Base-by-base conservation (phyloP, 2,888 invertebrate genomes). In the Pseudolycoriella hygida region DNA sequence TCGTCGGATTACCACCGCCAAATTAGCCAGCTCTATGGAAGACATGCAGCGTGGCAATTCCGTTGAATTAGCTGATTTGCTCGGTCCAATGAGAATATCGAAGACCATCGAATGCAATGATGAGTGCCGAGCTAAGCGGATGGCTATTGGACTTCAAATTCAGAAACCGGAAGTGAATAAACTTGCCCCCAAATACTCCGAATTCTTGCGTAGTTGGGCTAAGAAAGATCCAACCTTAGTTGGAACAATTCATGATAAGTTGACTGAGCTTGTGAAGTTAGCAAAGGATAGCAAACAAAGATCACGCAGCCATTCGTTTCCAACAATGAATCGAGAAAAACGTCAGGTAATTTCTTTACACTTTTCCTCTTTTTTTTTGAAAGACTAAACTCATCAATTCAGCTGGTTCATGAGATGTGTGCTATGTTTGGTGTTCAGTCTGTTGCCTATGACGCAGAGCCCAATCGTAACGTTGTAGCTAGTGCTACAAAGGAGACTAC, bases 351-450 rank as follows among this genome's bases (percentile, higher is more conserved):
- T 40, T 15, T 17, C 3, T 4, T 37, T 5, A 37, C 37, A 37
- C 14, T 37, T 5, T 37, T 37, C 14, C 5, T 11, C 14, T 37
- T 8, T 11, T 37, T 37, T 37, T 4, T 37, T 37, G 5, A n/a
- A n/a, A n/a, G n/a, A n/a, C n/a, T 31, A 6, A n/a, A 31, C 6
- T 31, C 11, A 31, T 31, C 31, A 31, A 31, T 31, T 11, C 14
- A 32, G 58, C 77, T 94, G 56, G 78, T 97, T 10, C 94, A 96
- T 65, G 96, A 97, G 61, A 76, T 90, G 61, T 90, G 90, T 55
- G 87, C 89, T 57, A 87, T 87, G 65, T 97, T 96, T 68, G 93
- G 93, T 37, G 85, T 92, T 55, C 84, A 89, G 57, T 87, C 92
- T 51, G 83, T 86, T 48, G 90, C 93, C 17, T 94, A 93, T 61